phyloP scores from a whole-genome alignment of 53 echinoderm and acorn worm species.

The Hippasteria phrygiana region DNA sequence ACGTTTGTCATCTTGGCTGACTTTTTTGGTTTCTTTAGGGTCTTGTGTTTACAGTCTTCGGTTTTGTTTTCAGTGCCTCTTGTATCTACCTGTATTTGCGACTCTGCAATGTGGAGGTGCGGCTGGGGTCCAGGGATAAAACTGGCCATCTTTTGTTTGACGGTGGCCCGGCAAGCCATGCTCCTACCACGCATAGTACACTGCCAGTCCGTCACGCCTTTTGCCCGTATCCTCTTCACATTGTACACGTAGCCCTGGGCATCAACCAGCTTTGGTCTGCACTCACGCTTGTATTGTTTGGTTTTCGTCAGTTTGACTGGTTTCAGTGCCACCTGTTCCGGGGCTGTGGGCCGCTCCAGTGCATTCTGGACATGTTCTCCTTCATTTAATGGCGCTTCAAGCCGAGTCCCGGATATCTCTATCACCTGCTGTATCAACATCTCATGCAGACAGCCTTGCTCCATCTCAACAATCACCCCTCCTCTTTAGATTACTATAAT shows the following conservation, averaged over 20 bases:
- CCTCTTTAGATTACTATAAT: not conserved
- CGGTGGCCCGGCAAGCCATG: slow-evolving; percentile 30
- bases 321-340: not conserved
- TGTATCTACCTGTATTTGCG: not conserved
- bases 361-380: not conserved
- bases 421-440: slow-evolving; percentile 41
- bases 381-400: not conserved
- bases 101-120: slow-evolving; percentile 41
- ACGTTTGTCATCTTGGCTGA: not conserved
- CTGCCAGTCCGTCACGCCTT: slow-evolving; percentile 46
- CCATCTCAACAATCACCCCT: slow-evolving; percentile 5
- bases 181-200: slow-evolving; percentile 35
- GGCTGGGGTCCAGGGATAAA: slow-evolving; percentile 53
- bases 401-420: slow-evolving; percentile 8
- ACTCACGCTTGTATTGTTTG: not conserved
- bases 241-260: slow-evolving; percentile 52
- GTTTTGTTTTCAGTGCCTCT: not conserved
- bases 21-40: slow-evolving; percentile 1
- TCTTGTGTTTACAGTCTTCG: not conserved
- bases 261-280: slow-evolving; percentile 50
- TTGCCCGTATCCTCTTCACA: slow-evolving; percentile 20
- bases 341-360: not conserved
- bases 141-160: slow-evolving; percentile 37
- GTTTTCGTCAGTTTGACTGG: not conserved
- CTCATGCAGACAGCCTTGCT: slow-evolving; percentile 1